Conservation (phyloP, 2,888 invertebrate genomes). For the Bhutanitis thaidina region DNA sequence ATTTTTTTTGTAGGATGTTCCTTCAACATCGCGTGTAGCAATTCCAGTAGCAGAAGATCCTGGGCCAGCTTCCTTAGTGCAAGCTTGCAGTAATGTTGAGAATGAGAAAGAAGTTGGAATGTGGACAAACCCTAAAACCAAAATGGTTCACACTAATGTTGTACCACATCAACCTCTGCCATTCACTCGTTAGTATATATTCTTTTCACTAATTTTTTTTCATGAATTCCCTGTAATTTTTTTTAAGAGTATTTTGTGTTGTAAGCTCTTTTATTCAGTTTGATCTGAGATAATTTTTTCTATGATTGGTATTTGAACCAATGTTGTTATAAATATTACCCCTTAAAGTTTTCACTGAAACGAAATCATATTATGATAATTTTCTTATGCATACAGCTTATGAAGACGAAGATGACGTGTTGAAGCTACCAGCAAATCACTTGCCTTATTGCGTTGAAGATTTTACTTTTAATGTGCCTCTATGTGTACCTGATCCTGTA, state of each 20-base stretch:
- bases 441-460: constrained; percentile 76
- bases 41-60: constrained; percentile 56
- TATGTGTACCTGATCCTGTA: constrained; percentile 81
- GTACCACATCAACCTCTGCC: constrained; percentile 70
- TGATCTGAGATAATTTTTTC: no score
- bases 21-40: constrained; percentile 60
- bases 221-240: no score
- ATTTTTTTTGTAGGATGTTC: constrained; percentile 58
- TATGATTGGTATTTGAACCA: no score
- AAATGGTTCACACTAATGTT: constrained; percentile 68
- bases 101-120: constrained; percentile 74
- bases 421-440: constrained; percentile 65
- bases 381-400: constrained; percentile 66
- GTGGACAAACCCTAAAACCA: constrained; percentile 74
- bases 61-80: constrained; percentile 66
- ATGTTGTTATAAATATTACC: no score
- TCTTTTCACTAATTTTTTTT: not conserved
- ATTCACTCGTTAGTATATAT: constrained; percentile 61
- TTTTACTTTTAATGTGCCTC: constrained; percentile 74
- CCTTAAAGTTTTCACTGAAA: no score
- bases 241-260: no score
- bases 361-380: no score
- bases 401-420: constrained; percentile 78
- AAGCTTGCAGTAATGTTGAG: constrained; percentile 63
- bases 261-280: no score